phyloP scores from a whole-genome alignment of 2,113 vertebrate species.

The Sphyrna mokarran region DNA sequence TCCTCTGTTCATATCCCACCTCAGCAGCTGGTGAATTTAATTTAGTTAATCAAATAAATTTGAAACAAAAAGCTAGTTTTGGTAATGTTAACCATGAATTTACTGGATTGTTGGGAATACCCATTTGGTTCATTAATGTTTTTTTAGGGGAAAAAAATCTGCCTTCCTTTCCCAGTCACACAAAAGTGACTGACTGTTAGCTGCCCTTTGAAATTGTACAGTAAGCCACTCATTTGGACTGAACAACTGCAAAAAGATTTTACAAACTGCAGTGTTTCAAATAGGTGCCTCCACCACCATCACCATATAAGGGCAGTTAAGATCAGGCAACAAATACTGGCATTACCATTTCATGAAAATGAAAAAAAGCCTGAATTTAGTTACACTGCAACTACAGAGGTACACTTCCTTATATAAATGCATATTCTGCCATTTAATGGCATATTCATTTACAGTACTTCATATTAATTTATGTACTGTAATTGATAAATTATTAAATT shows the following conservation, averaged over 20 bases:
- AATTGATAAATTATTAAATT: neutral
- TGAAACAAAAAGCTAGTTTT: neutral
- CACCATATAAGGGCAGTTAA: neutral
- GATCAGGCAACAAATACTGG: neutral
- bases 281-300: neutral
- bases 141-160: neutral
- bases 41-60: no score
- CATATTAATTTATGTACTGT: no score
- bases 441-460: no score
- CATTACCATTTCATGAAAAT: neutral
- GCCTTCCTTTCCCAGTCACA: neutral
- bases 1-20: no score
- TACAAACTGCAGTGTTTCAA: neutral
- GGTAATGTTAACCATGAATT: neutral
- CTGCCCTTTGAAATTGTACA: neutral
- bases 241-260: neutral
- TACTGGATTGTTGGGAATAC: neutral
- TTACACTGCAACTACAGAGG: neutral
- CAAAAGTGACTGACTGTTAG: neutral
- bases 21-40: no score
- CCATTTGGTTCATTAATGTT: neutral
- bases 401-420: neutral
- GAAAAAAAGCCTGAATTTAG: neutral
- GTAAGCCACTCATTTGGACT: neutral
- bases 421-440: neutral